Conservation (phyloP, 23 tunicate genomes). For the Ciona savignyi region DNA sequence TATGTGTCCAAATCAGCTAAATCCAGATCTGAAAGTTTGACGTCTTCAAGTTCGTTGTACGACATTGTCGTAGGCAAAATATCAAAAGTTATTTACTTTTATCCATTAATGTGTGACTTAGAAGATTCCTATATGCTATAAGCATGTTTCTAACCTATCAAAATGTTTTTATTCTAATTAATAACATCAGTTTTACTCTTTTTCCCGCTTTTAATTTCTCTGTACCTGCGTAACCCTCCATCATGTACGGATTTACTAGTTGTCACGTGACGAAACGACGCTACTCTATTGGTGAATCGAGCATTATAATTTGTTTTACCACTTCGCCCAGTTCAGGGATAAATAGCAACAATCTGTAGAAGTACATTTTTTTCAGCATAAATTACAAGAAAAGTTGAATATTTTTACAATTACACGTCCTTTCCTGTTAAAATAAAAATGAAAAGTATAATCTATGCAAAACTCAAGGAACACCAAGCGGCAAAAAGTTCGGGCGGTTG, state of each 20-base stretch:
- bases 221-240: constrained; percentile 22
- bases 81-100: constrained; percentile 11
- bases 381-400: too few species aligned
- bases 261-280: constrained; percentile 26
- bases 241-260: constrained; percentile 20
- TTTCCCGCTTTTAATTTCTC: constrained; percentile 16
- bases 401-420: too few species aligned
- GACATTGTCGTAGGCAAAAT: constrained; percentile 11
- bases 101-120: constrained; percentile 6
- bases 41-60: constrained; percentile 21
- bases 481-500: too few species aligned
- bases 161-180: background rate
- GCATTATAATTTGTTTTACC: constrained; percentile 6
- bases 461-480: too few species aligned
- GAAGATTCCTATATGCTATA: background rate
- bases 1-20: constrained; percentile 16
- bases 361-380: too few species aligned
- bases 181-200: background rate
- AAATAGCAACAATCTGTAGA: background rate
- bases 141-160: background rate
- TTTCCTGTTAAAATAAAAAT: too few species aligned
- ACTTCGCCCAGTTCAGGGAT: background rate
- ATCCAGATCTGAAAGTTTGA: constrained; percentile 4
- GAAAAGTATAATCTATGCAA: too few species aligned
- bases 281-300: constrained; percentile 14